phyloP scores from a whole-genome alignment of 1,140 invertebrate genomes.

The Arion vulgaris region DNA sequence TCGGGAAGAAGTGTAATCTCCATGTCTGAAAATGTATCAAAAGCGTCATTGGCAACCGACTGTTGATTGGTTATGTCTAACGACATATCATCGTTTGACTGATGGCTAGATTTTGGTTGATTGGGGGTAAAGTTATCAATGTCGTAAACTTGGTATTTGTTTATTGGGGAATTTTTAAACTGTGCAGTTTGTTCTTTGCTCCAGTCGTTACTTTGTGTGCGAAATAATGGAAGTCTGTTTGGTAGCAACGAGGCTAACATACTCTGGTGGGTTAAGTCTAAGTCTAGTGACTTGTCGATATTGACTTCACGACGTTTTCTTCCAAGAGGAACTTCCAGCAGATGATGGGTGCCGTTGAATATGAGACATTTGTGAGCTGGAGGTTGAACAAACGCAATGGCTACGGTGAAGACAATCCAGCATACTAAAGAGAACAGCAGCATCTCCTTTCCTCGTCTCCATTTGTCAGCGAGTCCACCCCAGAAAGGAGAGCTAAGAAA shows the following conservation, averaged over 20 bases:
- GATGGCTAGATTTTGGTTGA: no score
- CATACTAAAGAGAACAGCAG: slow-evolving; percentile 91
- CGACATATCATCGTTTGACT: no score
- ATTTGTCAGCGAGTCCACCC: slow-evolving; percentile 90
- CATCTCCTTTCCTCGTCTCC: slow-evolving; percentile 78
- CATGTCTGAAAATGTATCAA: no score
- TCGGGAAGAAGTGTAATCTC: slow-evolving; percentile 1
- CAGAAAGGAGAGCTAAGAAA: slow-evolving; percentile 97
- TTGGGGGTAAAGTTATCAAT: no score
- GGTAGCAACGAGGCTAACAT: no score
- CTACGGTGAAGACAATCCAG: slow-evolving; percentile 97
- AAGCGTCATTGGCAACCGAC: no score
- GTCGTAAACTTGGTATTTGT: no score
- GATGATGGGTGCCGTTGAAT: slow-evolving; percentile 80
- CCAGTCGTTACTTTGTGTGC: background rate
- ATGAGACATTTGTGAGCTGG: slow-evolving; percentile 88
- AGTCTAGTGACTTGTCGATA: background rate
- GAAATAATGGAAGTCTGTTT: background rate
- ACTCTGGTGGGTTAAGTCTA: background rate
- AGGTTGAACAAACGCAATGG: slow-evolving; percentile 94
- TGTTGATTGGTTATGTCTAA: no score
- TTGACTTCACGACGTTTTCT: slow-evolving; percentile 5
- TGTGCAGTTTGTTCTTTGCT: background rate
- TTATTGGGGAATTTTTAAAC: background rate
- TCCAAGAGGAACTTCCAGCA: slow-evolving; percentile 60